Evolutionary conservation across 23 tunicate genomes (phyloP).

Genomic region (Ascidia mentula): DNA sequence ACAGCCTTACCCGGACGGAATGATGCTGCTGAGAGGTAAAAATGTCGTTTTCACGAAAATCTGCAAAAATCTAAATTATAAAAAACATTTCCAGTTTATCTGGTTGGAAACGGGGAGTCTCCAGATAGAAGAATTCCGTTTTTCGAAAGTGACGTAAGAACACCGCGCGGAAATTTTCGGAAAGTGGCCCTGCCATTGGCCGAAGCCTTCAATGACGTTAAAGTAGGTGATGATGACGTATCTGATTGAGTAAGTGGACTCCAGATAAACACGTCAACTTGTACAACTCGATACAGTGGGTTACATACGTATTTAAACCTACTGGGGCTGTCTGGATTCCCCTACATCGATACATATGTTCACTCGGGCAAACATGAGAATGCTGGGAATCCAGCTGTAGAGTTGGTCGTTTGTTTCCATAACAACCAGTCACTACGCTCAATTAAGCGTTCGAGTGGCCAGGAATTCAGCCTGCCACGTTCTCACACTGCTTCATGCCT

Average conservation of each 20-base stretch:
- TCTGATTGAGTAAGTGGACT: too few relatives aligned
- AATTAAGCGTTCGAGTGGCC: neutral
- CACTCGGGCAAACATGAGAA: too few relatives aligned
- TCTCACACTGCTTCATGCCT: neutral
- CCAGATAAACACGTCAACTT: too few relatives aligned
- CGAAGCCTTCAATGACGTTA: neutral
- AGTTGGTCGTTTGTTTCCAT: too few relatives aligned
- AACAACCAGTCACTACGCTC: neutral
- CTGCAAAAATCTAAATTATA: neutral
- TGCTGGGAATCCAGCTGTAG: too few relatives aligned
- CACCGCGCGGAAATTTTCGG: neutral
- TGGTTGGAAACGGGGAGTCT: neutral
- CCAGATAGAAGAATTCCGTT: neutral
- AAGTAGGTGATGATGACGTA: neutral
- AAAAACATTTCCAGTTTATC: neutral
- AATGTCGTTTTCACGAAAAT: neutral
- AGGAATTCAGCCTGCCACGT: neutral
- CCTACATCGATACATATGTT: too few relatives aligned
- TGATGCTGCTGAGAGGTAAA: slow-evolving; percentile 26
- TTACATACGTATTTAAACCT: too few relatives aligned
- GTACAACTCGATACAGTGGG: too few relatives aligned
- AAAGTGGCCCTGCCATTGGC: neutral
- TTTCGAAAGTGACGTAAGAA: neutral
- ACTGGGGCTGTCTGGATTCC: too few relatives aligned
- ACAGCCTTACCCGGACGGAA: slow-evolving; percentile 44